A percentile compares a stretch with the other conserved stretches of the same genome.
Evolutionary conservation across 1,140 invertebrate species (phyloP).

Genomic region (Brachionus plicatilis): DNA sequence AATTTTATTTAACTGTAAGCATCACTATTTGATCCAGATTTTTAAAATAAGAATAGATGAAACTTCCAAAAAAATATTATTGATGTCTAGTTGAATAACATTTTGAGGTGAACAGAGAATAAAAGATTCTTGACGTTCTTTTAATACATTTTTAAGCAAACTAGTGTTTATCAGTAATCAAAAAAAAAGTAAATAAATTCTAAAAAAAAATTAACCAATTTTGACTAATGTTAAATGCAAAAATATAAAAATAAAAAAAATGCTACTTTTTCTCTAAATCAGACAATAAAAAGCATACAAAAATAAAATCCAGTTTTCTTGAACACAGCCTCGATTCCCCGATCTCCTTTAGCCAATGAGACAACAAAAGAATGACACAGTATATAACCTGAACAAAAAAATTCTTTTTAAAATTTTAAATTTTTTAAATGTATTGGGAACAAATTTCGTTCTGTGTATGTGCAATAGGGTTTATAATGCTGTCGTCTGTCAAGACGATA

Average conservation of each 20-base stretch:
- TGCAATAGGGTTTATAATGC: not conserved
- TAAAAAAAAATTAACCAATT: not conserved
- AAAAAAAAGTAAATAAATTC: not conserved
- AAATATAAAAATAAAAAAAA: not conserved
- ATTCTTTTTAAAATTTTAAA: not conserved
- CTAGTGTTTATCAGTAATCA: not conserved
- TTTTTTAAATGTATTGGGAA: slow-evolving; percentile 6
- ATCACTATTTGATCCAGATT: no score
- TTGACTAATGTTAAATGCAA: not conserved
- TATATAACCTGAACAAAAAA: not conserved
- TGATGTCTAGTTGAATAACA: no score
- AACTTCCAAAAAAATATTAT: no score
- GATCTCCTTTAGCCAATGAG: not conserved
- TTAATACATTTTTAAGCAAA: not conserved
- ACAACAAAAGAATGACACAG: not conserved
- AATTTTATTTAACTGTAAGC: no score
- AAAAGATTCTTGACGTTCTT: no score
- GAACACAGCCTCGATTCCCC: not conserved
- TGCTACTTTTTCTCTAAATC: not conserved
- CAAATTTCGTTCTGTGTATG: not conserved
- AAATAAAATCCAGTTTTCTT: not conserved
- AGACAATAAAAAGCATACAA: not conserved
- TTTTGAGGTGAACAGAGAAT: no score
- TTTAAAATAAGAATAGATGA: no score
- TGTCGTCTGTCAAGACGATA: not conserved